These are phyloP conservation scores for Phenacoccus solenopsis DNA, from an alignment of 1,140 invertebrate genomes.

Conservation along the genomic window DNA sequence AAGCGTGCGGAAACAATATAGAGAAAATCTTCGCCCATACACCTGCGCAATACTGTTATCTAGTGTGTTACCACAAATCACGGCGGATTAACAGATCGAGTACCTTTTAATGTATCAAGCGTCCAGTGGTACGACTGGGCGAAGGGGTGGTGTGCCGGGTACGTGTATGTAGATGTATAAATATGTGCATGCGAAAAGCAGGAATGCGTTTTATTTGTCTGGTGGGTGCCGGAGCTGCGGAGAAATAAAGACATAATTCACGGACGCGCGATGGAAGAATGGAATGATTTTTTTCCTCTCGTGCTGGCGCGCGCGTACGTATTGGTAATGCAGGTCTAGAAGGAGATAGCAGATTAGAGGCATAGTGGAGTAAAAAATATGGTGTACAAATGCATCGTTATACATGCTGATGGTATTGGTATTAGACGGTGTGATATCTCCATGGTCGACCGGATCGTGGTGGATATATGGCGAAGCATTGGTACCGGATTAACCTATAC, in stretches of 20 bases:
- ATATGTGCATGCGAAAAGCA: no score
- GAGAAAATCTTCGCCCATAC: background rate
- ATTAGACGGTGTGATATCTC: background rate
- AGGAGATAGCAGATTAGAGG: background rate
- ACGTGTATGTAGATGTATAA: no score
- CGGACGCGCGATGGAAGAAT: background rate
- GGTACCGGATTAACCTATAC: background rate
- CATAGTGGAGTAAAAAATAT: background rate
- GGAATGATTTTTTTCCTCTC: background rate
- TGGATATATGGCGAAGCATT: background rate
- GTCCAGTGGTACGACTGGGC: no score
- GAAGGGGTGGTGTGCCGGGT: background rate
- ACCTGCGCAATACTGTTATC: background rate
- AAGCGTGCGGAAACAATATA: no score
- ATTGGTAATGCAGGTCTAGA: background rate
- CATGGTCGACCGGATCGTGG: background rate
- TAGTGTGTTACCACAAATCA: slow-evolving; percentile 1
- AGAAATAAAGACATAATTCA: background rate
- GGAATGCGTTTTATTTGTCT: background rate
- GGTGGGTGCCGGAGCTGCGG: background rate
- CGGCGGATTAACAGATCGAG: background rate
- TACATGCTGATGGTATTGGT: background rate
- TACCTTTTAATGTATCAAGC: background rate
- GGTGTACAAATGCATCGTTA: background rate
- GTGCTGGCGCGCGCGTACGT: background rate